These are phyloP conservation scores for Eupithecia tripunctaria DNA, from an alignment of 2,888 invertebrate species.

Conservation along the genomic window DNA sequence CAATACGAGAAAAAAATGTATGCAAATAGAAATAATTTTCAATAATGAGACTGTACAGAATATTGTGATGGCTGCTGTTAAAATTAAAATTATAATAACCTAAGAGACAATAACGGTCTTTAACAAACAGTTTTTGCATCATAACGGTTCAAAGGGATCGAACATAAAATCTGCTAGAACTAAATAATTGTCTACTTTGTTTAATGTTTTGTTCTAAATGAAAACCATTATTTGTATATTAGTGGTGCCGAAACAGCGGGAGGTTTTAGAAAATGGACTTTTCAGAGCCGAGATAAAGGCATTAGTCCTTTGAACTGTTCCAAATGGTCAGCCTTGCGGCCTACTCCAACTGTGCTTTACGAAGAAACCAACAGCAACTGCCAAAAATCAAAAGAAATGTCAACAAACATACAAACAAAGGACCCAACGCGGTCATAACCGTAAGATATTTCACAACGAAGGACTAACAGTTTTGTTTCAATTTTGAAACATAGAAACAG, in stretches of 20 bases:
- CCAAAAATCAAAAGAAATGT: constrained; percentile 43
- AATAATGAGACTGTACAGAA: neutral
- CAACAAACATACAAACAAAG: constrained; percentile 43
- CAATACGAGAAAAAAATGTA: neutral
- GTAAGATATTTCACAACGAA: constrained; percentile 38
- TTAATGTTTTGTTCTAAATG: constrained; percentile 42
- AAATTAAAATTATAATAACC: no score
- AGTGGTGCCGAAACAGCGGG: constrained; percentile 72
- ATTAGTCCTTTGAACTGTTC: constrained; percentile 18
- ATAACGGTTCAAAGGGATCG: constrained; percentile 51
- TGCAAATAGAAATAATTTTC: neutral
- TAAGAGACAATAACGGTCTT: constrained; percentile 22
- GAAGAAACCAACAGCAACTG: constrained; percentile 42
- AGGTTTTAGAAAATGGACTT: constrained; percentile 33
- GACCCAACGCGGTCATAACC: constrained; percentile 36
- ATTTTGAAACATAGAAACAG: constrained; percentile 58
- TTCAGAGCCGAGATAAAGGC: constrained; percentile 15
- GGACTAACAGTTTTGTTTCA: constrained; percentile 49
- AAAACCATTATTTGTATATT: constrained; percentile 47
- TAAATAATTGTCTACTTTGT: constrained; percentile 56
- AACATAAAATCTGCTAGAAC: constrained; percentile 57
- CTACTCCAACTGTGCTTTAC: constrained; percentile 44
- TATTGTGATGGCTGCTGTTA: neutral
- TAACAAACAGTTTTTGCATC: constrained; percentile 34
- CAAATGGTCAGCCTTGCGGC: constrained; percentile 43